Conservation (phyloP, 2,113 vertebrate genomes). For the Rhinoderma darwinii region DNA sequence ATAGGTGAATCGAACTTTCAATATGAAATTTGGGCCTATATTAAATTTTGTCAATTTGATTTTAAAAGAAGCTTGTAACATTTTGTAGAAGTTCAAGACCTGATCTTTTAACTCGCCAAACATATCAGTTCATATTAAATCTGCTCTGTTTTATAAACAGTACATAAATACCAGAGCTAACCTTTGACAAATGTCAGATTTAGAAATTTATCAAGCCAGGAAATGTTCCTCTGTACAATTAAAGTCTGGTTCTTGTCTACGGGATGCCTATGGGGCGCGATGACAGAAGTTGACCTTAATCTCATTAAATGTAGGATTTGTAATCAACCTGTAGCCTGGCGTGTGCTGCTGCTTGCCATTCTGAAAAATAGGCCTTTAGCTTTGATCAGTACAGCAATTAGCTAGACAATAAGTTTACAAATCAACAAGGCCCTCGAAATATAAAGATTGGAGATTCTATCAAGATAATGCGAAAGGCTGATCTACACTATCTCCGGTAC, state of each 20-base stretch:
- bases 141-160: constrained; percentile 16
- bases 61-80: background rate
- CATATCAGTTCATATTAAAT: background rate
- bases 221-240: constrained; percentile 19
- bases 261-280: constrained; percentile 4
- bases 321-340: constrained; percentile 44
- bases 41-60: background rate
- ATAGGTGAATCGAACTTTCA: background rate
- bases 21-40: background rate
- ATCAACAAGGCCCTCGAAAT: constrained; percentile 17
- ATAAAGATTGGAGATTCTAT: constrained; percentile 11
- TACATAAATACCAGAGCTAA: constrained; percentile 13
- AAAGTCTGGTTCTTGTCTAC: constrained; percentile 17
- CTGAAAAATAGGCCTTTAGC: constrained; percentile 29
- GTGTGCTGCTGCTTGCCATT: background rate
- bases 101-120: background rate
- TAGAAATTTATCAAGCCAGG: constrained; percentile 10
- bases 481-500: background rate
- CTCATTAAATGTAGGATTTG: constrained; percentile 46
- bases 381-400: constrained; percentile 54
- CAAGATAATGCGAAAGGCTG: background rate
- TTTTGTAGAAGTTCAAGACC: background rate
- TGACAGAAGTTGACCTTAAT: constrained; percentile 49
- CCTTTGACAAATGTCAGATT: constrained; percentile 37
- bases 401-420: constrained; percentile 30